Conservation (phyloP, 2,113 vertebrate species). For the Gulo gulo region DNA sequence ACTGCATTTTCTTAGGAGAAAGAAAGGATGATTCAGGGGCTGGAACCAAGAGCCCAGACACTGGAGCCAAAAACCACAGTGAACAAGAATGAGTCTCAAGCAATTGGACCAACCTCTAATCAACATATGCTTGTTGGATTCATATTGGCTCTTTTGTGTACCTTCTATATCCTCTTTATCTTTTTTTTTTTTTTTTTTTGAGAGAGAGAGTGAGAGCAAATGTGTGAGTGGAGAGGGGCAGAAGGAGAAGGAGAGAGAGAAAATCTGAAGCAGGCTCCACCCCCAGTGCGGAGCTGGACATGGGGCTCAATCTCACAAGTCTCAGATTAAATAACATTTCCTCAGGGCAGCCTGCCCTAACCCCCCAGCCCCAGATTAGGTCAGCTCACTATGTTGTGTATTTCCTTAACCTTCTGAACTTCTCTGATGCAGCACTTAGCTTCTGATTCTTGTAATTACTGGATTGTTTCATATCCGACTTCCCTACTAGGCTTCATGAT, state of each 20-base stretch:
- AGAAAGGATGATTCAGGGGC: conserved; percentile 27
- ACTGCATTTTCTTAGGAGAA: conserved; percentile 30
- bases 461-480: neutral
- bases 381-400: neutral
- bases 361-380: neutral
- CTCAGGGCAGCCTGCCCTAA: neutral
- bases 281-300: neutral
- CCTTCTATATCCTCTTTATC: neutral
- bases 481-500: neutral
- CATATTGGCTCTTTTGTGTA: neutral
- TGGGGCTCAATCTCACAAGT: neutral
- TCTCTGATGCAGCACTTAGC: neutral
- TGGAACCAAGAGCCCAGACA: neutral
- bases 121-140: neutral
- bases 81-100: neutral
- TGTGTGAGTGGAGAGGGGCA: neutral
- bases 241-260: neutral
- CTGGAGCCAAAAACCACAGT: neutral
- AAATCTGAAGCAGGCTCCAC: neutral
- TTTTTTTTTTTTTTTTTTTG: neutral
- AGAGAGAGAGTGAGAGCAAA: neutral
- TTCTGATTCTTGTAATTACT: neutral
- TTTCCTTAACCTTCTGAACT: conserved; percentile 22
- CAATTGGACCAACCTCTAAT: neutral
- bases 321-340: neutral